A percentile compares a stretch with the other conserved stretches of the same genome.
phyloP scores from a whole-genome alignment of 1,140 invertebrate genomes.

The Drosophila auraria region DNA sequence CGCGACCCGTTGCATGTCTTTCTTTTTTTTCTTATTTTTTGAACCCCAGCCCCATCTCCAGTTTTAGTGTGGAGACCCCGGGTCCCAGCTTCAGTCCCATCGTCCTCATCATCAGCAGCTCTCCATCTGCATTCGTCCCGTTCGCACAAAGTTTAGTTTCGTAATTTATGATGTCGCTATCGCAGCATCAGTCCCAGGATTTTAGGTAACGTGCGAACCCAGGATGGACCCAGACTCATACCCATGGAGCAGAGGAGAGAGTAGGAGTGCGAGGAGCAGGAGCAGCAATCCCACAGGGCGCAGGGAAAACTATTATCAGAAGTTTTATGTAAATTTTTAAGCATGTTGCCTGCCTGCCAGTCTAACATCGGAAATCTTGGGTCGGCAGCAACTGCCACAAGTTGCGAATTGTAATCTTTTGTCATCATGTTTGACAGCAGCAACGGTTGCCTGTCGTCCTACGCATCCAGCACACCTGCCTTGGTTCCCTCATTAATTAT shows the following conservation, averaged over 20 bases:
- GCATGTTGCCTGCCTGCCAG: conserved; percentile 63
- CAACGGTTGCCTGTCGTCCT: conserved; percentile 68
- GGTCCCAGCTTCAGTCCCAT: conserved; percentile 22
- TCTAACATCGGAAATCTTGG: conserved; percentile 54
- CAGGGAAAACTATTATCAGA: conserved; percentile 79
- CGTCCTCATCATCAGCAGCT: conserved; percentile 41
- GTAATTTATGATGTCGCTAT: conserved; percentile 81
- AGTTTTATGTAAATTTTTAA: conserved; percentile 84
- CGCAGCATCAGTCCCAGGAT: conserved; percentile 57
- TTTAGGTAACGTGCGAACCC: conserved; percentile 66
- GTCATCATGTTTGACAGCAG: conserved; percentile 81
- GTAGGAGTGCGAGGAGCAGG: neutral
- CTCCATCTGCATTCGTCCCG: conserved; percentile 64
- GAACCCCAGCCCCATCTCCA: conserved; percentile 6
- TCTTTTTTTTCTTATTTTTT: conserved; percentile 5
- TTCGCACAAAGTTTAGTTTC: conserved; percentile 76
- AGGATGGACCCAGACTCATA: neutral
- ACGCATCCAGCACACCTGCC: conserved; percentile 70
- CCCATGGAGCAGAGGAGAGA: neutral
- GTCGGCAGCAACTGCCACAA: conserved; percentile 53
- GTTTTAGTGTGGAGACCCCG: neutral
- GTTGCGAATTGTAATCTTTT: conserved; percentile 78
- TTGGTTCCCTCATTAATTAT: conserved; percentile 81
- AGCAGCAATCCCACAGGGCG: conserved; percentile 66
- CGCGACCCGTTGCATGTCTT: conserved; percentile 58